Percentiles rank a stretch among this genome's conserved stretches.
Conservation (phyloP, 2,113 vertebrate genomes). For the Melanostigma gelatinosum region DNA sequence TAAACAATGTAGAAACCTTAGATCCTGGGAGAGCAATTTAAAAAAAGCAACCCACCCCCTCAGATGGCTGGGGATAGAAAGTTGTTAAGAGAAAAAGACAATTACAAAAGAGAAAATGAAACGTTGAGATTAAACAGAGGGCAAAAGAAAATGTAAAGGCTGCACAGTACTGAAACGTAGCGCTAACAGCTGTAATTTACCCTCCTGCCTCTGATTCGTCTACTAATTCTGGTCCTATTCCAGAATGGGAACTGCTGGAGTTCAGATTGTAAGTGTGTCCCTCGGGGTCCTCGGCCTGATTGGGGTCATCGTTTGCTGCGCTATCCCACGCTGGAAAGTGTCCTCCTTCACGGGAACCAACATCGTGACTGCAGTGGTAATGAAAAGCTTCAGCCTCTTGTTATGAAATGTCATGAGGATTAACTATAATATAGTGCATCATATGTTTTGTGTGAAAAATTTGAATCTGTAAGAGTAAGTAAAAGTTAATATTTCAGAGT, state of each 20-base stretch:
- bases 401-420: no score
- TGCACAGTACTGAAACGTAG: not conserved
- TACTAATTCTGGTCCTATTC: not conserved
- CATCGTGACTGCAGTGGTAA: constrained; percentile 84
- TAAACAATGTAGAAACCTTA: not conserved
- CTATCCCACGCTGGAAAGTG: constrained; percentile 81
- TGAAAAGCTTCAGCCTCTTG: not conserved
- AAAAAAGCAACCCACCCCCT: not conserved
- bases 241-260: constrained; percentile 79
- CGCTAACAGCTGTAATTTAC: not conserved
- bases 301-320: constrained; percentile 77
- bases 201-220: not conserved
- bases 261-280: constrained; percentile 80
- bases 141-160: not conserved
- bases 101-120: not conserved
- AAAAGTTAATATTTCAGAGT: not conserved
- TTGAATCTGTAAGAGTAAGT: not conserved
- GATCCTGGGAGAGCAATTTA: not conserved
- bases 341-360: constrained; percentile 78
- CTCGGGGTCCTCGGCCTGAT: constrained; percentile 80
- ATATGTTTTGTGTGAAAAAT: no score
- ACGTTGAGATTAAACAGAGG: not conserved
- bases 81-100: not conserved
- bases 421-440: no score
- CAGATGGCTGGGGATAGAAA: not conserved